Evolutionary conservation across 2,888 invertebrate genomes (phyloP).

Genomic region (Pristionchus mayeri): DNA sequence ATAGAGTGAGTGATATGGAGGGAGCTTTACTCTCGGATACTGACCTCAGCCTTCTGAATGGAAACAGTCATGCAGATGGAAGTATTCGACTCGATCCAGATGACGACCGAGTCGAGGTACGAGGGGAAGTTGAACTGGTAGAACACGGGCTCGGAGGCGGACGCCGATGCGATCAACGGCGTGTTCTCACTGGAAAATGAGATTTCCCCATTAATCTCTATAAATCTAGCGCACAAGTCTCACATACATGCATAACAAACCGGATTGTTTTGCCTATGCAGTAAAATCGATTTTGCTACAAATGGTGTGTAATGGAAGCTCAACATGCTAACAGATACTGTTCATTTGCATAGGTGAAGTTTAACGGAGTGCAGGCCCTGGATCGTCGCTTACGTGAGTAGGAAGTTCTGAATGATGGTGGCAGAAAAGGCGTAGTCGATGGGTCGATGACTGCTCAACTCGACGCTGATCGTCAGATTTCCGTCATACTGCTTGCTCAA

Average conservation of each 20-base stretch:
- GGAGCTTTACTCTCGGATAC: too few species aligned
- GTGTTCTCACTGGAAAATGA: slow-evolving; percentile 53
- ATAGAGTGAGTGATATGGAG: too few species aligned
- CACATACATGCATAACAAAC: too few species aligned
- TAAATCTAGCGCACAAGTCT: too few species aligned
- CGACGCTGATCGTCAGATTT: slow-evolving; percentile 51
- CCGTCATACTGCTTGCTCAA: not conserved
- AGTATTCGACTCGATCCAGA: slow-evolving; percentile 76
- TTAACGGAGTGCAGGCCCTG: not conserved
- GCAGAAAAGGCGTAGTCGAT: slow-evolving; percentile 58
- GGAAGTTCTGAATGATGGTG: slow-evolving; percentile 55
- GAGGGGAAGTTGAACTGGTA: slow-evolving; percentile 81
- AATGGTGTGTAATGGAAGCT: too few species aligned
- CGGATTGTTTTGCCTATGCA: too few species aligned
- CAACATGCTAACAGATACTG: too few species aligned
- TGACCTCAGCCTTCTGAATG: slow-evolving; percentile 83
- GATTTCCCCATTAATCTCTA: not conserved
- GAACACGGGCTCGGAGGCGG: slow-evolving; percentile 82
- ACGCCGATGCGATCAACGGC: slow-evolving; percentile 50
- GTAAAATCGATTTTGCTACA: not conserved
- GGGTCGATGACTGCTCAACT: slow-evolving; percentile 58
- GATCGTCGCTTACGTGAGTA: slow-evolving; percentile 53
- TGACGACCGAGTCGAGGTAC: slow-evolving; percentile 76
- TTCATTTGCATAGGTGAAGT: not conserved
- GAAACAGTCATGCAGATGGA: slow-evolving; percentile 86